Percentiles rank a stretch among this genome's conserved stretches.
Conservation (phyloP, 2,888 invertebrate genomes). For the Xiphydria camelus region DNA sequence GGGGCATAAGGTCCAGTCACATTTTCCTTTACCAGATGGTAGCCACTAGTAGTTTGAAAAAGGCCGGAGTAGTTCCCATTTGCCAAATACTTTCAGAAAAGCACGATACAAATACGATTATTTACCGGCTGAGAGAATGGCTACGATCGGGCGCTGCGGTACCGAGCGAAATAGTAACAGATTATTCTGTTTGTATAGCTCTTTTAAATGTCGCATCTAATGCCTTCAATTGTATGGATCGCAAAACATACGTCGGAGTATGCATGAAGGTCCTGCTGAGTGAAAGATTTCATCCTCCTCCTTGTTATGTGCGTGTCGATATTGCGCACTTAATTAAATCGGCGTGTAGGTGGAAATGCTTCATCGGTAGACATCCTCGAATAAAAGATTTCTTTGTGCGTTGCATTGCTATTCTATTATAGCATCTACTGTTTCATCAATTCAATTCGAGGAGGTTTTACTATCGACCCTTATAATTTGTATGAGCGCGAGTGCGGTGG, state of each 20-base stretch:
- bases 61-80: too few species aligned
- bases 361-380: background rate
- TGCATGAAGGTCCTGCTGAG: background rate
- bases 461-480: too few species aligned
- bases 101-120: conserved; percentile 13
- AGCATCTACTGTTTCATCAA: too few species aligned
- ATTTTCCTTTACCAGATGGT: too few species aligned
- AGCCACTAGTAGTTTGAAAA: too few species aligned
- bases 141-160: conserved; percentile 11
- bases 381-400: conserved; percentile 16
- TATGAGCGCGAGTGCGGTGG: too few species aligned
- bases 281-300: too few species aligned
- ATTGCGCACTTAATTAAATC: conserved; percentile 17
- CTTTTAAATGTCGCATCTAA: conserved; percentile 15
- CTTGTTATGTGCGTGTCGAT: conserved; percentile 10
- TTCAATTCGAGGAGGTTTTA: conserved; percentile 15
- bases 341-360: conserved; percentile 13
- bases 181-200: conserved; percentile 13
- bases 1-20: too few species aligned
- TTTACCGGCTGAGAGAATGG: conserved; percentile 14
- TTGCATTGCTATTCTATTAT: too few species aligned
- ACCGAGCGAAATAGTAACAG: conserved; percentile 12
- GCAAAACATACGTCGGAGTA: conserved; percentile 15
- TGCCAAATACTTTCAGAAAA: conserved; percentile 21
- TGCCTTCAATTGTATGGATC: conserved; percentile 17